Evolutionary conservation across 2,113 vertebrate genomes (phyloP).

Genomic region (Talpa occidentalis): DNA sequence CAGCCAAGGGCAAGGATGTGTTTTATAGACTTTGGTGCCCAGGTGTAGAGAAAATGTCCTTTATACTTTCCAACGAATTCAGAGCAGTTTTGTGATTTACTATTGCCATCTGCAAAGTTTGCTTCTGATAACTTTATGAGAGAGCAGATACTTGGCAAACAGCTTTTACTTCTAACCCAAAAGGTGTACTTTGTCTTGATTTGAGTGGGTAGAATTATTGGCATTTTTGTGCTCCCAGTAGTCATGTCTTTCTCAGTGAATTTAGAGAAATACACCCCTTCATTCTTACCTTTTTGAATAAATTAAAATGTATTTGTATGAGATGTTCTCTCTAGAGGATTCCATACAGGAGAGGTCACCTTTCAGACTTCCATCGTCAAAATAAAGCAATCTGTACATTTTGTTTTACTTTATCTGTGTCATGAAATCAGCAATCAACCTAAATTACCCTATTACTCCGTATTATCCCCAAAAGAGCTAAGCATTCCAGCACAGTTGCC

Average conservation of each 20-base stretch:
- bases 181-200: background rate
- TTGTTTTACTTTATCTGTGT: background rate
- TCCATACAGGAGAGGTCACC: background rate
- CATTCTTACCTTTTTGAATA: background rate
- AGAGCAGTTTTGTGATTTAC: background rate
- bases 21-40: background rate
- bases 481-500: background rate
- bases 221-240: background rate
- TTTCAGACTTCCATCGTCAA: background rate
- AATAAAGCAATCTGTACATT: background rate
- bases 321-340: background rate
- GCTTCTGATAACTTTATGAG: background rate
- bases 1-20: background rate
- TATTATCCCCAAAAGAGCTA: background rate
- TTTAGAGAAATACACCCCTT: background rate
- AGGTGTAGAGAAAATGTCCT: background rate
- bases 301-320: background rate
- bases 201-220: background rate
- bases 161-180: background rate
- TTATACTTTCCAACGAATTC: background rate
- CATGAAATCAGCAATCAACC: background rate
- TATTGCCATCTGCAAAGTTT: background rate
- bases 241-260: background rate
- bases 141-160: background rate
- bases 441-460: background rate